Percentiles rank a stretch among this genome's conserved stretches.
phyloP scores from a whole-genome alignment of 2,113 vertebrate genomes.

The Archilochus colubris region DNA sequence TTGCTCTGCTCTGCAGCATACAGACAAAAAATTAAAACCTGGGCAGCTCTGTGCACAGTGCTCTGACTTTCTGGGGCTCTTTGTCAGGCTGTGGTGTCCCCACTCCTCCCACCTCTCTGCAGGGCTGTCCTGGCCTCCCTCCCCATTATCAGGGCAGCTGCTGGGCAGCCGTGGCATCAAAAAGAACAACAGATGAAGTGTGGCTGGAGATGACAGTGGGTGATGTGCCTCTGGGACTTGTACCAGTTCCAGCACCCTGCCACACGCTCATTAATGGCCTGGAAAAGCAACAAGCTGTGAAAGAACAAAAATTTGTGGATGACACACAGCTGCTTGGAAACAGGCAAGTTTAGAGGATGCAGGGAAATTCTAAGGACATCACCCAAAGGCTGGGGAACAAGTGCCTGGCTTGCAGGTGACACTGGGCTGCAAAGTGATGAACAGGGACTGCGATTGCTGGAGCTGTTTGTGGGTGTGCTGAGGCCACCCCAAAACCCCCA shows the following conservation, averaged over 20 bases:
- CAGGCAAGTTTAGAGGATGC: not conserved
- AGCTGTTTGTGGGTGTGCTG: not conserved
- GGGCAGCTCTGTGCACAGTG: too few species aligned
- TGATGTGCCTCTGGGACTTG: not conserved
- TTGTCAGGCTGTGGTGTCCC: too few species aligned
- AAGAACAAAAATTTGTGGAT: not conserved
- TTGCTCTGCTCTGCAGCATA: too few species aligned
- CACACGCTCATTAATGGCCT: not conserved
- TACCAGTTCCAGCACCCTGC: not conserved
- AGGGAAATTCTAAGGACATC: not conserved
- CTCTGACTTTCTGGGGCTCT: too few species aligned
- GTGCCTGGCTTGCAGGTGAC: not conserved
- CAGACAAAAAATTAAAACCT: too few species aligned
- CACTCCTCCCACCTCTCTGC: too few species aligned
- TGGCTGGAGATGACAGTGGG: not conserved
- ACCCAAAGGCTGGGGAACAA: not conserved
- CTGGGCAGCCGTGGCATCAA: not conserved
- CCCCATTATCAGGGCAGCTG: not conserved
- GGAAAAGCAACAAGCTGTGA: not conserved
- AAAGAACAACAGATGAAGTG: conserved; percentile 1
- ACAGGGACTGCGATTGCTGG: not conserved
- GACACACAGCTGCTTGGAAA: not conserved
- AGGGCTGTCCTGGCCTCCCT: too few species aligned
- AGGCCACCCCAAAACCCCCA: not conserved
- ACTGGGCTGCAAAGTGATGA: not conserved